These are phyloP conservation scores for Atractosteus spatula DNA, from an alignment of 2,113 vertebrate species.

Conservation along the genomic window DNA sequence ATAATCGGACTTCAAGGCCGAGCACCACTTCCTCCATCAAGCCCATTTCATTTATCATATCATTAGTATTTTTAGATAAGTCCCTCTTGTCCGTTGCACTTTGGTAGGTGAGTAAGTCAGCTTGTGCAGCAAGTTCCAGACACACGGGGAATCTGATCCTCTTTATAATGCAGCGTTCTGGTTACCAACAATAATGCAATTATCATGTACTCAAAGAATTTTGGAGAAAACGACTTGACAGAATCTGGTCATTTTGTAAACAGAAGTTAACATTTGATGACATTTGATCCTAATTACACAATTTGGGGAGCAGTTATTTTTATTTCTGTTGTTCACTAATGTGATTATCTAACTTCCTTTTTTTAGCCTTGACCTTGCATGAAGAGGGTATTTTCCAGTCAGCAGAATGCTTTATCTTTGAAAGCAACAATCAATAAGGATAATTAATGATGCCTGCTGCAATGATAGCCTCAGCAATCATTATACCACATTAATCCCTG, in stretches of 20 bases:
- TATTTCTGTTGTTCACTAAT: constrained; percentile 78
- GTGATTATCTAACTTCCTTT: constrained; percentile 85
- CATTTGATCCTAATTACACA: constrained; percentile 76
- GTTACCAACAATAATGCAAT: constrained; percentile 56
- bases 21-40: constrained; percentile 48
- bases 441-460: constrained; percentile 99
- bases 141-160: constrained; percentile 41
- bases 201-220: constrained; percentile 52
- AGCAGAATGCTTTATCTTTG: constrained; percentile 99
- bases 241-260: constrained; percentile 52
- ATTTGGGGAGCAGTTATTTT: constrained; percentile 72
- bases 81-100: constrained; percentile 29
- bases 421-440: constrained; percentile 99
- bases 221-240: constrained; percentile 58
- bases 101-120: constrained; percentile 46
- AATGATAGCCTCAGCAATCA: constrained; percentile 99
- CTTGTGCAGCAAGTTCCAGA: constrained; percentile 32
- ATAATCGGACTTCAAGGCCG: constrained; percentile 50
- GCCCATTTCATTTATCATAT: constrained; percentile 53
- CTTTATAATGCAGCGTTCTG: constrained; percentile 31
- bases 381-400: constrained; percentile 97
- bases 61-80: constrained; percentile 50
- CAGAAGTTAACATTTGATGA: constrained; percentile 58
- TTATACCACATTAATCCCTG: constrained; percentile 97
- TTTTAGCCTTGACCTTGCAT: constrained; percentile 96